Evolutionary conservation across 2,888 invertebrate species (phyloP).

Genomic region (Malacosoma neustria): DNA sequence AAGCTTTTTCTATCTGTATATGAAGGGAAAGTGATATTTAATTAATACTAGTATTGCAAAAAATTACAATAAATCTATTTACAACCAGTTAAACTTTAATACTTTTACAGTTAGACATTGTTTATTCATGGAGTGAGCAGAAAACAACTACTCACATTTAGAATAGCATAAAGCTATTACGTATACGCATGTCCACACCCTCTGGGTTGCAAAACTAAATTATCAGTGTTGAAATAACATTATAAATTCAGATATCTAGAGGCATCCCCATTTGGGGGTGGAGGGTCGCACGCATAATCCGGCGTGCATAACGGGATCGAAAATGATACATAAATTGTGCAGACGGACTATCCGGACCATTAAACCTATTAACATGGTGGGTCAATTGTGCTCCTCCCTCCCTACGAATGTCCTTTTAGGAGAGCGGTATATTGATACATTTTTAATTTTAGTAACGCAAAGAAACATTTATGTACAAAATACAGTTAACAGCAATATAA

Average conservation of each 20-base stretch:
- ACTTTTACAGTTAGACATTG: no score
- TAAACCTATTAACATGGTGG: slow-evolving; percentile 70
- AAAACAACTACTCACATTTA: neutral
- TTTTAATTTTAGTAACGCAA: no score
- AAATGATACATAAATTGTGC: slow-evolving; percentile 72
- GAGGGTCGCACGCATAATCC: slow-evolving; percentile 56
- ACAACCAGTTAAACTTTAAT: no score
- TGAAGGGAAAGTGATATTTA: no score
- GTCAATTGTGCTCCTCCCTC: slow-evolving; percentile 43
- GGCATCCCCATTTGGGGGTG: slow-evolving; percentile 48
- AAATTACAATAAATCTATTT: no score
- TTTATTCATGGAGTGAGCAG: neutral
- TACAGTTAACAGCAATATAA: no score
- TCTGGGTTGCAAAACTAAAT: slow-evolving; percentile 13
- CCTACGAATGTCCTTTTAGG: neutral
- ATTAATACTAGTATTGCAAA: no score
- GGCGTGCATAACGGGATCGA: slow-evolving; percentile 67
- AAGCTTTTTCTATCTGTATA: no score
- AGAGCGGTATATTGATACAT: neutral
- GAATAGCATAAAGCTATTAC: neutral
- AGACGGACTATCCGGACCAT: slow-evolving; percentile 65
- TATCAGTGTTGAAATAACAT: slow-evolving; percentile 32
- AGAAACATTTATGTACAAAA: no score
- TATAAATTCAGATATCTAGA: slow-evolving; percentile 52
- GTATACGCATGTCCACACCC: neutral